Evolutionary conservation across 2,888 invertebrate species (phyloP).

Genomic region (Perizoma flavofasciatum): DNA sequence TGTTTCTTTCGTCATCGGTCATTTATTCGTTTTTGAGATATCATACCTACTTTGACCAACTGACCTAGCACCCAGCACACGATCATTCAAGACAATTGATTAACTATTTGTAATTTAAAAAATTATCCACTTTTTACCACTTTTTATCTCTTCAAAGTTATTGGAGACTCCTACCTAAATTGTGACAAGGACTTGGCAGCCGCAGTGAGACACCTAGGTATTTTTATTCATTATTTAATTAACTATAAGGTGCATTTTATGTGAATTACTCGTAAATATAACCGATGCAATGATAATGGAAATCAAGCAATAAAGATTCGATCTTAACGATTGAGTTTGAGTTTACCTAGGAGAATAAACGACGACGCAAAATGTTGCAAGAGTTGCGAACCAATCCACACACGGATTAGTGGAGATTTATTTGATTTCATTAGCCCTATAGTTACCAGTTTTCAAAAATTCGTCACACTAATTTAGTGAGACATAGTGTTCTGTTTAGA

Average conservation of each 20-base stretch:
- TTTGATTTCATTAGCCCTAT: no score
- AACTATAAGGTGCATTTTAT: not conserved
- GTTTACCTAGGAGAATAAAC: slow-evolving; percentile 1
- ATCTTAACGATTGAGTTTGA: slow-evolving; percentile 6
- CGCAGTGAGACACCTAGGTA: slow-evolving; percentile 1
- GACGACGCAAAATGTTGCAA: slow-evolving; percentile 1
- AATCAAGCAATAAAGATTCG: slow-evolving; percentile 6
- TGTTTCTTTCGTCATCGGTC: no score
- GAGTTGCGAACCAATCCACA: not conserved
- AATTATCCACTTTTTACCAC: no score
- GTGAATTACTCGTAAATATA: not conserved
- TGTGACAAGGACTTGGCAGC: slow-evolving; percentile 23
- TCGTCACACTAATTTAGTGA: no score
- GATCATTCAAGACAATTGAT: no score
- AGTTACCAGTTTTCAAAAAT: no score
- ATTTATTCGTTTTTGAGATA: no score
- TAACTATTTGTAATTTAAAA: no score
- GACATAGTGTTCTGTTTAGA: no score
- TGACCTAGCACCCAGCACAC: no score
- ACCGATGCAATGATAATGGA: not conserved
- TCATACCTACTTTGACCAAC: no score
- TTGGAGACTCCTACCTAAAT: slow-evolving; percentile 13
- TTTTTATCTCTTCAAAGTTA: slow-evolving; percentile 7
- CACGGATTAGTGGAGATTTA: not conserved
- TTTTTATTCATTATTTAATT: no score